These are phyloP conservation scores for Lampropteryx suffumata DNA, from an alignment of 2,888 invertebrate genomes.

Conservation along the genomic window DNA sequence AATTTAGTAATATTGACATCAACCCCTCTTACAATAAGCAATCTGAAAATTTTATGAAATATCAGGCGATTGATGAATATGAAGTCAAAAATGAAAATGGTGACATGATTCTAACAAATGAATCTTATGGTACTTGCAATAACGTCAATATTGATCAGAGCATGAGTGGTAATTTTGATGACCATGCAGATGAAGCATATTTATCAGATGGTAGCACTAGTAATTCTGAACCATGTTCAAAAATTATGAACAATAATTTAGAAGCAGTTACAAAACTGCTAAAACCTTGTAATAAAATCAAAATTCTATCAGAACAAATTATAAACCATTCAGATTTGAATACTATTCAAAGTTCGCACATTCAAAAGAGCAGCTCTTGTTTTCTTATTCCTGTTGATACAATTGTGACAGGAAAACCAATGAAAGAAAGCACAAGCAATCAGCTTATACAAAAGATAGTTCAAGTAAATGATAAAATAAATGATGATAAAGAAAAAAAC, in stretches of 20 bases:
- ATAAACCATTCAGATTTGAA: conserved; percentile 30
- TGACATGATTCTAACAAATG: conserved; percentile 20
- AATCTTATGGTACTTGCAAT: conserved; percentile 2
- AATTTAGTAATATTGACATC: not conserved
- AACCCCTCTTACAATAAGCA: not conserved
- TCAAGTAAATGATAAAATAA: no score
- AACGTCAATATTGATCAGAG: conserved; percentile 1
- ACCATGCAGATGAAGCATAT: conserved; percentile 27
- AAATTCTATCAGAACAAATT: conserved; percentile 54
- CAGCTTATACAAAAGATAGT: not conserved
- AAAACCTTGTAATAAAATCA: conserved; percentile 40
- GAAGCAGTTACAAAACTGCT: conserved; percentile 4
- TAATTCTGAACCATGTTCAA: conserved; percentile 15
- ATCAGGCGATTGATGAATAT: conserved; percentile 22
- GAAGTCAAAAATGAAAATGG: conserved; percentile 25
- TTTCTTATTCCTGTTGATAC: conserved; percentile 20
- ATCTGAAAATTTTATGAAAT: conserved; percentile 1
- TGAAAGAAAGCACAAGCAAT: not conserved
- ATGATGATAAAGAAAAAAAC: no score
- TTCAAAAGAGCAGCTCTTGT: conserved; percentile 23
- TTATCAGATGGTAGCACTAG: conserved; percentile 25
- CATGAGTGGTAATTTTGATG: conserved; percentile 17
- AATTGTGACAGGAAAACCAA: conserved; percentile 12
- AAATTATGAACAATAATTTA: conserved; percentile 7
- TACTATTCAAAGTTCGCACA: conserved; percentile 13